Percentiles rank a stretch among this genome's conserved stretches.
These are phyloP conservation scores for Morinoia aosen DNA, from an alignment of 2,888 invertebrate genomes.

Conservation along the genomic window DNA sequence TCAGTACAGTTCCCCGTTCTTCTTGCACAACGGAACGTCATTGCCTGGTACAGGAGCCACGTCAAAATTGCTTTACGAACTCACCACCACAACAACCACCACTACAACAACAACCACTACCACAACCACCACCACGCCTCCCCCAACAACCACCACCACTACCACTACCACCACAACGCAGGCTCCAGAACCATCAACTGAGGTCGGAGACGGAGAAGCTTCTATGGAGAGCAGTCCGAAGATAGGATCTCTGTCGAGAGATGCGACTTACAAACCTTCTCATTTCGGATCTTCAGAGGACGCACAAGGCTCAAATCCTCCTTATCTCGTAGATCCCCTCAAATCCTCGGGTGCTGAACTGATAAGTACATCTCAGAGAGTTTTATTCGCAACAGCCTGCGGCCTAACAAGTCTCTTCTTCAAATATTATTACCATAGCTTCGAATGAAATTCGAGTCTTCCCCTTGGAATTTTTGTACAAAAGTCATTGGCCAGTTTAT, in stretches of 20 bases:
- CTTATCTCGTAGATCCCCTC: neutral
- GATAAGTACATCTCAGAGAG: conserved; percentile 54
- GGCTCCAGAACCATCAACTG: conserved; percentile 51
- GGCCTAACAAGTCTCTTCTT: conserved; percentile 55
- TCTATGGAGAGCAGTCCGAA: conserved; percentile 52
- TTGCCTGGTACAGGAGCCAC: conserved; percentile 46
- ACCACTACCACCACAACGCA: conserved; percentile 57
- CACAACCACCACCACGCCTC: conserved; percentile 64
- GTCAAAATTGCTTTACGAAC: conserved; percentile 57
- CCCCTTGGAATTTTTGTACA: conserved; percentile 31
- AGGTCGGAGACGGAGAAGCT: neutral
- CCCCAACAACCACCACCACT: conserved; percentile 54
- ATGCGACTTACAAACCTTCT: conserved; percentile 54
- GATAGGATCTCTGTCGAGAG: conserved; percentile 58
- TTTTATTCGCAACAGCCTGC: conserved; percentile 57
- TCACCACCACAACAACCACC: conserved; percentile 65
- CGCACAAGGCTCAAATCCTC: neutral
- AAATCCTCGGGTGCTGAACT: neutral
- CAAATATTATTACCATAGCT: conserved; percentile 55
- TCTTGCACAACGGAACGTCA: conserved; percentile 58
- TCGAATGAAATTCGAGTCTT: neutral
- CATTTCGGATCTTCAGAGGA: neutral
- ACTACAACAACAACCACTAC: conserved; percentile 65
- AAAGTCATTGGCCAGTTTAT: neutral
- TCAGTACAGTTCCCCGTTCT: conserved; percentile 58